phyloP scores from a whole-genome alignment of 2,113 vertebrate species.

The Menidia beryllina region DNA sequence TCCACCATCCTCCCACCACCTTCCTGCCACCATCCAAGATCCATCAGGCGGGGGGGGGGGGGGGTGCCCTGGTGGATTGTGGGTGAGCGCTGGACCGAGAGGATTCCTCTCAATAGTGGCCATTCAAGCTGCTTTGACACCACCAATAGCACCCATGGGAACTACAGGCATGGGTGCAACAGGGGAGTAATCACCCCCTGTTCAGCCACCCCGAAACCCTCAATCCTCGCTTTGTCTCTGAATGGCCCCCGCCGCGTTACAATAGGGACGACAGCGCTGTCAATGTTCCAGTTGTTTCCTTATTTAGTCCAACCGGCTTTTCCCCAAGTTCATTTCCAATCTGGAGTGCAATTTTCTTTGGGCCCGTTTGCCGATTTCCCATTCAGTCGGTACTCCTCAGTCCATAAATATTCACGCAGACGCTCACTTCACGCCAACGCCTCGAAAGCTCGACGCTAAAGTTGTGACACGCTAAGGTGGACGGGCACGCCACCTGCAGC shows the following conservation, averaged over 20 bases:
- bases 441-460: constrained; percentile 4
- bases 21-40: constrained; percentile 53
- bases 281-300: constrained; percentile 44
- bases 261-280: not conserved
- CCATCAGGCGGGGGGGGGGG: constrained; percentile 57
- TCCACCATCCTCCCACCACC: constrained; percentile 35
- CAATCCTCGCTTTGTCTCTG: constrained; percentile 12
- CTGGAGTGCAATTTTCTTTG: constrained; percentile 55
- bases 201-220: constrained; percentile 9
- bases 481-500: constrained; percentile 41
- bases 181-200: constrained; percentile 10
- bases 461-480: constrained; percentile 22
- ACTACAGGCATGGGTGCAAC: constrained; percentile 35
- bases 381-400: constrained; percentile 61
- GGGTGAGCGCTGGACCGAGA: constrained; percentile 72
- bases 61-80: constrained; percentile 59
- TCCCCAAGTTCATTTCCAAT: constrained; percentile 47
- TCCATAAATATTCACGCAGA: constrained; percentile 71
- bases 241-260: constrained; percentile 23
- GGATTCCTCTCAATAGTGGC: constrained; percentile 68
- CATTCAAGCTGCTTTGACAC: constrained; percentile 64
- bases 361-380: constrained; percentile 54
- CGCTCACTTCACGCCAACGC: constrained; percentile 14
- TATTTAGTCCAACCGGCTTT: constrained; percentile 28
- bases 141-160: constrained; percentile 75